Conservation (phyloP, 2,888 invertebrate genomes). For the Acronicta psi region DNA sequence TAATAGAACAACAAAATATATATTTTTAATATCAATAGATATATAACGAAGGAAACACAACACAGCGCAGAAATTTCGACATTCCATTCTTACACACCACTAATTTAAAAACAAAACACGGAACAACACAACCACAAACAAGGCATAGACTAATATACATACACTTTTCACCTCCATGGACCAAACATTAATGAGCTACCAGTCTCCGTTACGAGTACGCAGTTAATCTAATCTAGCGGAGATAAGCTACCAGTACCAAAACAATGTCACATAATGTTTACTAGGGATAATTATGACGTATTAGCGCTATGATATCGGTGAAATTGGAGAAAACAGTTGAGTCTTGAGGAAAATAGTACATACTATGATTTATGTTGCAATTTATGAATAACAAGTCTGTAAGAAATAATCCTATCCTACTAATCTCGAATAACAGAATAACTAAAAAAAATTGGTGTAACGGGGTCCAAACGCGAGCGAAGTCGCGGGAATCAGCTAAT, state of each 20-base stretch:
- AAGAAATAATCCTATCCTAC: too few relatives aligned
- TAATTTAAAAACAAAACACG: neutral
- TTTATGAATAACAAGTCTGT: too few relatives aligned
- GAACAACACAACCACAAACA: neutral
- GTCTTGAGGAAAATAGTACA: neutral
- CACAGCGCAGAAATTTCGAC: conserved; percentile 3
- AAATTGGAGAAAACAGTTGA: conserved; percentile 2
- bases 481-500: too few relatives aligned
- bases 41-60: conserved; percentile 9
- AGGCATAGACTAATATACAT: conserved; percentile 35
- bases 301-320: neutral
- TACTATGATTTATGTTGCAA: too few relatives aligned
- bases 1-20: too few relatives aligned
- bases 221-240: conserved; percentile 54
- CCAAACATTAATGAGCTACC: conserved; percentile 40
- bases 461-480: too few relatives aligned
- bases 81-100: neutral
- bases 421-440: too few relatives aligned
- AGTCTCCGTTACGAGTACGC: conserved; percentile 6
- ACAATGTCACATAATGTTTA: conserved; percentile 49
- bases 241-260: conserved; percentile 48
- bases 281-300: conserved; percentile 10
- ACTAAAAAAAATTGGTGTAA: too few relatives aligned
- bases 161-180: conserved; percentile 61
- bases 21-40: too few relatives aligned